Percentiles rank a stretch among this genome's conserved stretches.
These are phyloP conservation scores for Nannoperca australis DNA, from an alignment of 2,797 vertebrate species.

Conservation along the genomic window DNA sequence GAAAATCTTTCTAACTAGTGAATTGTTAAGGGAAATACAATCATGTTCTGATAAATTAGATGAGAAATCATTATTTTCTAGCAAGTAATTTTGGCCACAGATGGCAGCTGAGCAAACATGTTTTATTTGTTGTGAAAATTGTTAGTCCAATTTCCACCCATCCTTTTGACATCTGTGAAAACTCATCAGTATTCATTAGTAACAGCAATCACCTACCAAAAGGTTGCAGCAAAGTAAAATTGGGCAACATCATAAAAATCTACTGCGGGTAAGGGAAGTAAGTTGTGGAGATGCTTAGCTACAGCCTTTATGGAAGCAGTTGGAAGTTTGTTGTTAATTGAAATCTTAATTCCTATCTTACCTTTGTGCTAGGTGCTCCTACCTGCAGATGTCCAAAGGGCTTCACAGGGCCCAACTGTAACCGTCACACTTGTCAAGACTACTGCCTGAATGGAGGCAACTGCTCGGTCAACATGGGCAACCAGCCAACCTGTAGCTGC, in stretches of 20 bases:
- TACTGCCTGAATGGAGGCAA: conserved; percentile 92
- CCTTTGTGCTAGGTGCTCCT: conserved; percentile 86
- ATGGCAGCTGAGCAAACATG: conserved; percentile 10
- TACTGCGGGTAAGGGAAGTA: not conserved
- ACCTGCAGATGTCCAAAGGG: conserved; percentile 95
- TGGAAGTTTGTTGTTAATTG: not conserved
- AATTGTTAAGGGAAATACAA: conserved; percentile 3
- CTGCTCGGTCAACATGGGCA: conserved; percentile 93
- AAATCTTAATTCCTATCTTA: not conserved
- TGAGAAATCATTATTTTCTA: not conserved
- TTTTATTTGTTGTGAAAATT: conserved; percentile 9
- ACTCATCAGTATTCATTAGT: conserved; percentile 15
- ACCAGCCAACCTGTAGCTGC: conserved; percentile 95
- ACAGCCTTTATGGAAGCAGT: not conserved
- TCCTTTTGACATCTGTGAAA: conserved; percentile 13
- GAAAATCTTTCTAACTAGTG: not conserved
- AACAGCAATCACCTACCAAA: not conserved
- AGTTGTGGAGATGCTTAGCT: not conserved
- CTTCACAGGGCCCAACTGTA: conserved; percentile 93
- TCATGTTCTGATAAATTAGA: not conserved
- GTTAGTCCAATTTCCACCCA: not conserved
- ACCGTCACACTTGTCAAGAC: conserved; percentile 89
- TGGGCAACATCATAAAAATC: not conserved
- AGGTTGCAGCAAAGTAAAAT: not conserved
- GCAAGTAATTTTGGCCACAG: not conserved